Conservation (phyloP, 2,113 vertebrate genomes). For the Pan troglodytes region NHGRI_mPanTro3-v2.1_pri NC_072412.2:119149501-119150000, state of each 20-base stretch:
- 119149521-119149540: neutral
- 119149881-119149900: neutral
- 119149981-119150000: neutral
- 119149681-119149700: neutral
- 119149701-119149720: neutral
- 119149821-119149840: neutral
- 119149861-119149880: neutral
- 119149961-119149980: neutral
- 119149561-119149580: neutral
- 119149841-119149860: neutral
- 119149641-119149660: neutral
- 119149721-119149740: fast-evolving
- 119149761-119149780: fast-evolving
- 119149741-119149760: too few species aligned
- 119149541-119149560: neutral
- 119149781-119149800: too few species aligned
- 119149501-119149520: too few species aligned
- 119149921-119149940: neutral
- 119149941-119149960: neutral
- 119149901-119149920: neutral
- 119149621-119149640: neutral
- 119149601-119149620: fast-evolving
- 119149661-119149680: fast-evolving
- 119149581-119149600: neutral
- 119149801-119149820: neutral